Conservation (phyloP, 2,113 vertebrate genomes). For the Ia io region DNA sequence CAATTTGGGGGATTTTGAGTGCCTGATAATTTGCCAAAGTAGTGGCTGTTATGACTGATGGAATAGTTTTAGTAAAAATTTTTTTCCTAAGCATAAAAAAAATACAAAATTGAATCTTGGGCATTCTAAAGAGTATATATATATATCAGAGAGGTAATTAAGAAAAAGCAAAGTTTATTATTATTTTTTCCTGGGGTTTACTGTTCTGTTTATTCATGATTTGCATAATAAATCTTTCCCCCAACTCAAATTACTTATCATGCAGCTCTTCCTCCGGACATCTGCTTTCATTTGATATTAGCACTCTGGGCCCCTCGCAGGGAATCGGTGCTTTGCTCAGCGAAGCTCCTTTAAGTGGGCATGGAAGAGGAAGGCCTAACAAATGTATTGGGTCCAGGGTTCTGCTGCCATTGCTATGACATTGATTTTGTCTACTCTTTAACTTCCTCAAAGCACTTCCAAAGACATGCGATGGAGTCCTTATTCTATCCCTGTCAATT, state of each 20-base stretch:
- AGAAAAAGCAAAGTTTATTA: background rate
- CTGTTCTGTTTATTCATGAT: background rate
- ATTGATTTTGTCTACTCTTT: conserved; percentile 2
- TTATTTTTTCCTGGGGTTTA: background rate
- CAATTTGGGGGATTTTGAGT: background rate
- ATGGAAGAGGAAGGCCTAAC: background rate
- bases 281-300: background rate
- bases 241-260: conserved; percentile 5
- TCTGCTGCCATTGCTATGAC: background rate
- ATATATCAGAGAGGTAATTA: background rate
- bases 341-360: background rate
- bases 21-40: background rate
- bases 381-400: background rate
- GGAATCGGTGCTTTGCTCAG: background rate
- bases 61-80: background rate
- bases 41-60: background rate
- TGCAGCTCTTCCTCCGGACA: background rate
- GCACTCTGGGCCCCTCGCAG: background rate
- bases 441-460: conserved; percentile 32
- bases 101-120: background rate
- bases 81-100: conserved; percentile 1
- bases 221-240: background rate
- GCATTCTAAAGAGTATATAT: background rate
- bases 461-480: background rate
- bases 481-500: conserved; percentile 7